A percentile compares a stretch with the other conserved stretches of the same genome.
Evolutionary conservation across 1,140 invertebrate genomes (phyloP).

Genomic region (Trypoxylus dichotomus): DNA sequence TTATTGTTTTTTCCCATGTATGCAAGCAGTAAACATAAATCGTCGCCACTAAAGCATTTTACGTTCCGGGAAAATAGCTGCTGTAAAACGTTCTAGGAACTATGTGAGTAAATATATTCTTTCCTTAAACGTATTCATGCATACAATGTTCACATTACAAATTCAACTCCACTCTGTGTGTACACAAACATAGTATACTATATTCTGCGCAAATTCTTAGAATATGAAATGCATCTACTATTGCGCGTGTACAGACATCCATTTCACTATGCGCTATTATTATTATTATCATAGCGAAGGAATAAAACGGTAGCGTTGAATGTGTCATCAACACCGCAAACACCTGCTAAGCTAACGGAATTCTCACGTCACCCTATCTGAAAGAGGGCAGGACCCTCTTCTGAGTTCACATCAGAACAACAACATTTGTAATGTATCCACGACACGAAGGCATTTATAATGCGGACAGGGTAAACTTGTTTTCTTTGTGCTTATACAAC

Average conservation of each 20-base stretch:
- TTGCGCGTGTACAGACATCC: neutral
- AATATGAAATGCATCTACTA: neutral
- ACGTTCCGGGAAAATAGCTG: no score
- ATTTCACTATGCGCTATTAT: neutral
- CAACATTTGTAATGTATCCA: slow-evolving; percentile 36
- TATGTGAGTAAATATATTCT: no score
- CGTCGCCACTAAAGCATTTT: no score
- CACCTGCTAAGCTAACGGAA: slow-evolving; percentile 32
- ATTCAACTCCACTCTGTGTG: no score
- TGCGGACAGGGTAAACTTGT: slow-evolving; percentile 11
- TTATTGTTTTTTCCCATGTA: no score
- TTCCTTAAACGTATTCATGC: no score
- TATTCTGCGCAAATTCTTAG: no score
- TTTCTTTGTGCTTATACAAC: neutral
- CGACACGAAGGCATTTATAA: slow-evolving; percentile 9
- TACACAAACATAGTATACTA: no score
- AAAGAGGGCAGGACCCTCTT: slow-evolving; percentile 28
- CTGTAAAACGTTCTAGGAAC: no score
- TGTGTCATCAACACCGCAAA: slow-evolving; percentile 36
- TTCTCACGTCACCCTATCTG: slow-evolving; percentile 33
- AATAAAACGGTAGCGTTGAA: neutral
- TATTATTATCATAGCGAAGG: neutral
- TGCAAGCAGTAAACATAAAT: no score
- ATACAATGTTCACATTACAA: no score
- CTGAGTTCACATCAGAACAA: slow-evolving; percentile 31